Evolutionary conservation across 2,888 invertebrate genomes (phyloP), one percentile per base, ranked within the genome.

Genomic region (Megaustenia siamemsis): DNA sequence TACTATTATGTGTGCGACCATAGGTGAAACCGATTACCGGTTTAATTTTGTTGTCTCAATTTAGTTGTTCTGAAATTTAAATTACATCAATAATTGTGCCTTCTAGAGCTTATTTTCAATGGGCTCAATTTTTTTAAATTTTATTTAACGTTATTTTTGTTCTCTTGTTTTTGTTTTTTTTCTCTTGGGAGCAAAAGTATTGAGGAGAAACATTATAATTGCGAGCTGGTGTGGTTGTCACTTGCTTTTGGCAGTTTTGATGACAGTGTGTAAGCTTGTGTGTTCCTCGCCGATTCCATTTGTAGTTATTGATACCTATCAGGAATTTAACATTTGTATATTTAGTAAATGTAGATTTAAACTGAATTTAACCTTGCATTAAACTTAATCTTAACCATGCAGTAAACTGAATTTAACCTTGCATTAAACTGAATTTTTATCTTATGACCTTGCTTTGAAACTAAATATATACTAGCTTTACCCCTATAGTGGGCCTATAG

Each of bases 341-440:
- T 43, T 38, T 53, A n/a, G 24, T 63, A 8, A 32, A 43, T 24
- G 21, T 73, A 73, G 32, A 43, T 24, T 49, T 43, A 32, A 49
- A 49, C 49, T 18, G 24, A 35, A 18, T 43, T 45, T 76, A 38
- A 66, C 76, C 73, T 85, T 83, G 68, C n/a, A n/a, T n/a, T n/a
- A n/a, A n/a, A n/a, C n/a, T n/a, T n/a, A n/a, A n/a, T n/a, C n/a
- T n/a, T n/a, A n/a, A n/a, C n/a, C n/a, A n/a, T n/a, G n/a, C n/a
- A n/a, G n/a, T 43, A 32, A 49, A 49, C 49, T 18, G 24, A 35
- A 18, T 43, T 45, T 76, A 38, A 66, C 76, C 73, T 85, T 83
- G 68, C n/a, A n/a, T n/a, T n/a, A n/a, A n/a, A n/a, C n/a, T n/a
- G n/a, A n/a, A n/a, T n/a, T n/a, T n/a, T n/a, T n/a, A n/a, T n/a